Conservation (phyloP, 2,113 vertebrate genomes). For the Amia ocellicauda region DNA sequence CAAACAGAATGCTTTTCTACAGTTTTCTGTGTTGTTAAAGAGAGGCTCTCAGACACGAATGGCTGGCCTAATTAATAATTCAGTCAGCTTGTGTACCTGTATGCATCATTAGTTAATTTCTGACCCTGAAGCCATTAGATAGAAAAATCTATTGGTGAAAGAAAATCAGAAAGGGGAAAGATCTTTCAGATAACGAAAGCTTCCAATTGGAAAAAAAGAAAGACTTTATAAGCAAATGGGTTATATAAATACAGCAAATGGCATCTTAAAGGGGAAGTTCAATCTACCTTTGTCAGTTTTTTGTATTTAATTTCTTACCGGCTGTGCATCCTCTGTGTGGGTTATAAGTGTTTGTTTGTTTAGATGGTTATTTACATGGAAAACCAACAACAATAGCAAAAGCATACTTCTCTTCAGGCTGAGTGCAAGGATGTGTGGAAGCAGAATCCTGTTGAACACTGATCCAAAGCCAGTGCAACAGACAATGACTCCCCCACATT, state of each 20-base stretch:
- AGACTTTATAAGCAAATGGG: not conserved
- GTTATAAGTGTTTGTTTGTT: no score
- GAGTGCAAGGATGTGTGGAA: no score
- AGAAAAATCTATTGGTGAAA: not conserved
- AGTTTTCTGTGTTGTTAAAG: not conserved
- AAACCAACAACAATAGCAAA: no score
- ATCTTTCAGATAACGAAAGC: not conserved
- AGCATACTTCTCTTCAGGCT: no score
- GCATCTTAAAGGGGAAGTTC: not conserved
- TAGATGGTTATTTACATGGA: no score
- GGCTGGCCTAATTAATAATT: constrained; percentile 4
- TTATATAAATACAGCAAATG: not conserved
- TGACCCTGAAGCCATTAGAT: constrained; percentile 9
- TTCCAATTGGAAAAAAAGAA: not conserved
- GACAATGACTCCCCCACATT: no score
- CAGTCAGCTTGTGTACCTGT: not conserved
- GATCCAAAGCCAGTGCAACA: no score
- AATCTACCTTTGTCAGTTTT: no score
- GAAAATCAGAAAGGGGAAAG: not conserved
- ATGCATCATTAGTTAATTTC: constrained; percentile 1
- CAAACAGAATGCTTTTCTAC: not conserved
- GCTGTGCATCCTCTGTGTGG: no score
- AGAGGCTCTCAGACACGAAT: not conserved
- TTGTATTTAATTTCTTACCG: no score
- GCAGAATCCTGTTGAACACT: no score